Conservation (phyloP, 2,797 vertebrate species). For the Sebastes vulpes region DNA sequence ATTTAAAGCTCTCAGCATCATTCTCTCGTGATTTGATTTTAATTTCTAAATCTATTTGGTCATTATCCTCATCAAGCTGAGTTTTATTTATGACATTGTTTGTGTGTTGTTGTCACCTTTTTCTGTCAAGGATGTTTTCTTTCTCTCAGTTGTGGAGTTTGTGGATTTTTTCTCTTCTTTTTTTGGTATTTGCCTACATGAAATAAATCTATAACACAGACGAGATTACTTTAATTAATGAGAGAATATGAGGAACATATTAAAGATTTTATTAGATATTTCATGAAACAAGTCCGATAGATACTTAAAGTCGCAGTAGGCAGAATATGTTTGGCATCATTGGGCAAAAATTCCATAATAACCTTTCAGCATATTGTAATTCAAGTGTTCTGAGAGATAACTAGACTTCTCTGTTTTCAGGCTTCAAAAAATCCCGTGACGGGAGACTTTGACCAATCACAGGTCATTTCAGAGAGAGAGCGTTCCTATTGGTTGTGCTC, state of each 20-base stretch:
- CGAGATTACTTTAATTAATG: neutral
- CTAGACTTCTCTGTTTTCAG: too few relatives aligned
- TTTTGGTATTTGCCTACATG: neutral
- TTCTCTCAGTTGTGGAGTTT: neutral
- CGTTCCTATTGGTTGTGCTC: too few relatives aligned
- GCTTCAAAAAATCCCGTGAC: too few relatives aligned
- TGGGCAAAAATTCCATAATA: too few relatives aligned
- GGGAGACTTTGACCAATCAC: too few relatives aligned
- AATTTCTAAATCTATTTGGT: neutral
- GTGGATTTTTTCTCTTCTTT: neutral
- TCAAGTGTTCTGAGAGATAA: too few relatives aligned
- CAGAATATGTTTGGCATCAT: too few relatives aligned
- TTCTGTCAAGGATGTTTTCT: neutral
- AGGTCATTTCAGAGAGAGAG: too few relatives aligned
- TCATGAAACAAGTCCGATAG: neutral
- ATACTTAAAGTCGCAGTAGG: neutral
- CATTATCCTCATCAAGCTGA: neutral
- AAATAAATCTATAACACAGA: neutral
- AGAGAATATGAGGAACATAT: neutral
- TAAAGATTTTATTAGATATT: neutral
- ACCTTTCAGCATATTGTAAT: too few relatives aligned
- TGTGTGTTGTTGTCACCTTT: neutral
- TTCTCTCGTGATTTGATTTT: neutral
- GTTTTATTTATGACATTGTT: neutral
- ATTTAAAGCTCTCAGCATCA: neutral